These are phyloP conservation scores for Hyaena hyaena DNA, from an alignment of 2,113 vertebrate genomes.

Conservation along the genomic window DNA sequence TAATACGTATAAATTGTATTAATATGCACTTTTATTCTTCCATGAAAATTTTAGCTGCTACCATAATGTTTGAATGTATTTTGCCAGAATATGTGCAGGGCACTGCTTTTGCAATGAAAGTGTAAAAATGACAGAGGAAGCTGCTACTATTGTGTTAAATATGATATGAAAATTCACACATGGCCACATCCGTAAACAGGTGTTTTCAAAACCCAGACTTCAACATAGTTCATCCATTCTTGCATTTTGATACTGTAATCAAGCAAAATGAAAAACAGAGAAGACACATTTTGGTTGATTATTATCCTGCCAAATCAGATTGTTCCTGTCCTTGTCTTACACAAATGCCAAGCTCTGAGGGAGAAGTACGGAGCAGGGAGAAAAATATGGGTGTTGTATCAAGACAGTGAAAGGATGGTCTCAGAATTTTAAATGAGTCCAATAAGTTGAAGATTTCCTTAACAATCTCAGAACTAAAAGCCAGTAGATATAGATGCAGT, in stretches of 20 bases:
- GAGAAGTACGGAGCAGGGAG: background rate
- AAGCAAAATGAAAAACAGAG: conserved; percentile 59
- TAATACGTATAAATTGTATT: conserved; percentile 26
- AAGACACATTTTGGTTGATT: conserved; percentile 40
- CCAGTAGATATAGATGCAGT: background rate
- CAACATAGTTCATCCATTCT: background rate
- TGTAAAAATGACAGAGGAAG: conserved; percentile 21
- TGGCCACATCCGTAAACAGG: background rate
- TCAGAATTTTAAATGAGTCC: conserved; percentile 19
- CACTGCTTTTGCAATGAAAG: background rate
- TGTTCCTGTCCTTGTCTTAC: background rate
- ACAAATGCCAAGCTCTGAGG: background rate
- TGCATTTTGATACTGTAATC: conserved; percentile 13
- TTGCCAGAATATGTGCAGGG: background rate
- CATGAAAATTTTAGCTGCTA: conserved; percentile 21
- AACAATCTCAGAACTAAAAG: conserved; percentile 22
- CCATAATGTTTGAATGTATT: background rate
- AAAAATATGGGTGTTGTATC: background rate
- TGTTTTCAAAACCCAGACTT: conserved; percentile 41
- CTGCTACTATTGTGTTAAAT: background rate
- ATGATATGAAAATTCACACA: background rate
- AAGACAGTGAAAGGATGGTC: background rate
- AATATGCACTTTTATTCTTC: conserved; percentile 42
- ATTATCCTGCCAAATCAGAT: conserved; percentile 16
- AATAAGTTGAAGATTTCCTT: background rate